Base-by-base conservation (phyloP, 2,797 vertebrate genomes). In the Trematomus bernacchii region DNA sequence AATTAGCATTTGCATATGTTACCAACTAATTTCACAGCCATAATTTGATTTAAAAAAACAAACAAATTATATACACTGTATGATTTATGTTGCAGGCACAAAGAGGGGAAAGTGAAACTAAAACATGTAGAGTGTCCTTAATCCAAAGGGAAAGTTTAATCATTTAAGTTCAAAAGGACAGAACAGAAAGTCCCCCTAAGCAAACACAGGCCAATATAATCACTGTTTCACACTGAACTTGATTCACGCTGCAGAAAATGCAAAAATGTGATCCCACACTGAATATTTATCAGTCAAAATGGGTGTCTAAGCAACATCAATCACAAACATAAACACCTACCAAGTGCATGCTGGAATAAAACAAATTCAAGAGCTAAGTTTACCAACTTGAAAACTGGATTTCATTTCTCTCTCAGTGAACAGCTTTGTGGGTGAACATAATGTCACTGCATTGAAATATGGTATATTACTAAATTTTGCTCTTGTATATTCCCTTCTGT, bases 11-110 rank as follows among this genome's bases (percentile, higher is more conserved):
- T 71, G 63, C 82, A 79, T 77, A 66, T 75, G 57, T 77, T 76
- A 59, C 52, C 60, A 68, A 70, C 19, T 76, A 33, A 86, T 85
- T 85, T 79, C 80, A 84, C 59, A 85, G 55, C 62, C 42, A 80
- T 73, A 70, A 83, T 77, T 80, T 69, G 61, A 79, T 84, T 37
- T 75, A 3, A 61, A 67, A 66, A 2, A 0, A 63, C 14, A 58
- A 67, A 66, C 1, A 0, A 63, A n/a, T 3, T 54, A 46, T 3
- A 30, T 27, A 43, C 54, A 30, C 48, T 58, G 43, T 4, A 5
- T 73, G 66, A 77, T 79, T 83, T 68, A 46, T 48, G 16, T 37
- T 46, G 43, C 19, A 30, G 19, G 16, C 0, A 6, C n/a, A 58
- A n/a, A 69, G 8, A 50, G 10, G 37, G 13, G 54, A 18, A 60